A percentile compares a stretch with the other conserved stretches of the same genome.
Conservation (phyloP, 2,113 vertebrate species). For the Centropristis striata region DNA sequence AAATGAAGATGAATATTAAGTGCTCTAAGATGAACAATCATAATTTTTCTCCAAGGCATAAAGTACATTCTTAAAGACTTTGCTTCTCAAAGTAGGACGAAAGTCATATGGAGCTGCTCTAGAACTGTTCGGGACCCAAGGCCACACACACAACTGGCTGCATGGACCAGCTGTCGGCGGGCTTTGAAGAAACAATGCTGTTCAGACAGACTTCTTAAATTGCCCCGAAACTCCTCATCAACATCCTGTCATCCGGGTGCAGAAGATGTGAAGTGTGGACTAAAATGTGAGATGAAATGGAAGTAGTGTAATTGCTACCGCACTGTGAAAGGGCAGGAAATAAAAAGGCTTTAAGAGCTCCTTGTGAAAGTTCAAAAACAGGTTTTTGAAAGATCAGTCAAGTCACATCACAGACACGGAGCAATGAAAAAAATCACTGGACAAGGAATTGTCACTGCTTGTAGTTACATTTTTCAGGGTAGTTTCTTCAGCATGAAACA, state of each 20-base stretch:
- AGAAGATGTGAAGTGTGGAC: constrained; percentile 42
- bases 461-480: not conserved
- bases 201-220: constrained; percentile 42
- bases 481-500: not conserved
- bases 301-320: constrained; percentile 45
- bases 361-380: constrained; percentile 22
- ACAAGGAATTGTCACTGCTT: constrained; percentile 30
- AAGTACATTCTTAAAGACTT: constrained; percentile 10
- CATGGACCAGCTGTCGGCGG: constrained; percentile 37
- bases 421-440: not conserved
- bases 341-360: constrained; percentile 41
- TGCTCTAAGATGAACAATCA: constrained; percentile 16
- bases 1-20: constrained; percentile 42
- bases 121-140: constrained; percentile 6
- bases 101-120: not conserved
- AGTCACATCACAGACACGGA: not conserved
- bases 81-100: not conserved
- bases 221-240: constrained; percentile 51
- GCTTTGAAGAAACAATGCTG: constrained; percentile 44
- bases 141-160: constrained; percentile 25
- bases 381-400: constrained; percentile 23
- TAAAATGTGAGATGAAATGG: constrained; percentile 46
- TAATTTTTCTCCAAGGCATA: not conserved
- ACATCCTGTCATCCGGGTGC: constrained; percentile 47
- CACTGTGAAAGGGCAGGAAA: constrained; percentile 45